phyloP scores from a whole-genome alignment of 92 coral and sea anemone genomes.

The Blastomussa wellsi region DNA sequence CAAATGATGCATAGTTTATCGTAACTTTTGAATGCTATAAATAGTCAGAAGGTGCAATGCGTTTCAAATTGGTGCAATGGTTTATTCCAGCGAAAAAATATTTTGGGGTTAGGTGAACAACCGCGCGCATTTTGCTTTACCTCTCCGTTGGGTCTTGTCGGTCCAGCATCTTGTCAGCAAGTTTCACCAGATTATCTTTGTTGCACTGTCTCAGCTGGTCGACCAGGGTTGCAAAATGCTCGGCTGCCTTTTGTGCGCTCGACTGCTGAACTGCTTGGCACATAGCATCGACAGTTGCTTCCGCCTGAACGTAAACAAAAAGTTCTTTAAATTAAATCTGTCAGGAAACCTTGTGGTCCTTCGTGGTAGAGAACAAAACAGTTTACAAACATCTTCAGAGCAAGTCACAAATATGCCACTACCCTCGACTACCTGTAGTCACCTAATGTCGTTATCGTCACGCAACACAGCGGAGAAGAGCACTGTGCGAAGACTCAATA shows the following conservation, averaged over 20 bases:
- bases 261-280: constrained; percentile 21
- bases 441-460: neutral
- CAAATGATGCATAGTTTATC: too few species aligned
- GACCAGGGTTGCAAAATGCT: constrained; percentile 37
- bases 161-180: constrained; percentile 1
- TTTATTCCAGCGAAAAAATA: too few species aligned
- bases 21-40: too few species aligned
- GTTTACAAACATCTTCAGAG: neutral
- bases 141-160: constrained; percentile 30
- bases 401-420: neutral
- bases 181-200: neutral
- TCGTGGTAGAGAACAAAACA: neutral
- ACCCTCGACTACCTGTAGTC: neutral
- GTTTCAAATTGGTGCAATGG: too few species aligned
- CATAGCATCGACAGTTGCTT: constrained; percentile 17
- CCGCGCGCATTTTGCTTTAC: neutral
- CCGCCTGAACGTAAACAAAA: constrained; percentile 18
- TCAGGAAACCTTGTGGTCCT: neutral
- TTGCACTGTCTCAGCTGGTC: constrained; percentile 44
- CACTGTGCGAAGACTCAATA: neutral
- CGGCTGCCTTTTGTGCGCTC: constrained; percentile 17
- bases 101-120: too few species aligned
- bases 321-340: neutral
- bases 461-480: neutral
- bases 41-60: too few species aligned